Percentiles rank a stretch among this genome's conserved stretches.
Evolutionary conservation across 2,888 invertebrate genomes (phyloP).

Genomic region (Polia nebulosa): DNA sequence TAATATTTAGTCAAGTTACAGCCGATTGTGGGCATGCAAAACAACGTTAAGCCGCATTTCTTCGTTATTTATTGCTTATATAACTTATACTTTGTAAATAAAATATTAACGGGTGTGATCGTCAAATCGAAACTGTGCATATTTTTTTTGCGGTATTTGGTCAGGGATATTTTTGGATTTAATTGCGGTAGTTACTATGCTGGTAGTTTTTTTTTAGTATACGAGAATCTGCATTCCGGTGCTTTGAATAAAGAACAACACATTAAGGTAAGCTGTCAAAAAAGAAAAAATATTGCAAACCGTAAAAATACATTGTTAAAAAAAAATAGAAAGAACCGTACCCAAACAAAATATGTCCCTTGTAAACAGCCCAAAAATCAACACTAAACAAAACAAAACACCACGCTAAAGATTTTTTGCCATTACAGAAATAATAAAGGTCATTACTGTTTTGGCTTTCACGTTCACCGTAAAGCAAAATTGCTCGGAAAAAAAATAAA

Average conservation of each 20-base stretch:
- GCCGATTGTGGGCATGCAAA: constrained; percentile 81
- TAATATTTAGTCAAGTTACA: constrained; percentile 80
- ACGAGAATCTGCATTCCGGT: background rate
- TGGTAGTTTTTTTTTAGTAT: constrained; percentile 14
- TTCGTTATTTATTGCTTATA: constrained; percentile 70
- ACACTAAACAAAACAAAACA: constrained; percentile 38
- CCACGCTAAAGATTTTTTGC: constrained; percentile 43
- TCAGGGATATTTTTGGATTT: constrained; percentile 59
- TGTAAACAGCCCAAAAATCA: constrained; percentile 29
- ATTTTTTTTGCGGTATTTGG: constrained; percentile 53
- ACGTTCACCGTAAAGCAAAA: constrained; percentile 72
- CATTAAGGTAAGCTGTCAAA: background rate
- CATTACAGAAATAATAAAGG: constrained; percentile 63
- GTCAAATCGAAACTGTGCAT: constrained; percentile 54
- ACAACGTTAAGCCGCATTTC: constrained; percentile 74
- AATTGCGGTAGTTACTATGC: constrained; percentile 36
- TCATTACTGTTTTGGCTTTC: constrained; percentile 71
- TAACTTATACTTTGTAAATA: constrained; percentile 64
- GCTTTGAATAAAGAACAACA: background rate
- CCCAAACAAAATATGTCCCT: constrained; percentile 19
- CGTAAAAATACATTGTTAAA: background rate
- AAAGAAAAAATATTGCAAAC: background rate
- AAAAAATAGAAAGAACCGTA: background rate
- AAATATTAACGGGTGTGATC: constrained; percentile 59
- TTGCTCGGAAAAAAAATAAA: constrained; percentile 78